Base-by-base conservation (phyloP, 1,140 invertebrate genomes). In the Pseudachorutes palmiensis region DNA sequence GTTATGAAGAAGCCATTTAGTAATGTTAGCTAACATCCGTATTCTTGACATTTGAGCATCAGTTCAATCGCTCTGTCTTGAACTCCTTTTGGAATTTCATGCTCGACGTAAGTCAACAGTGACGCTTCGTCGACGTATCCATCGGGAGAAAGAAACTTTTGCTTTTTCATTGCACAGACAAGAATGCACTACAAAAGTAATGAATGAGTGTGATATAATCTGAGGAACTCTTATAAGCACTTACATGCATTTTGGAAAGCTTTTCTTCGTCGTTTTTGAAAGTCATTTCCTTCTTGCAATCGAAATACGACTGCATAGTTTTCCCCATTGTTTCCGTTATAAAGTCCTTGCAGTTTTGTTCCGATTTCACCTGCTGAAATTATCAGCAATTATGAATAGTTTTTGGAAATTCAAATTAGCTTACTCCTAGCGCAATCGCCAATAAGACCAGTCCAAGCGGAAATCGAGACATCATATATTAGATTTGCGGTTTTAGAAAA, bases 171-270 rank as follows among this genome's bases (percentile, higher is more conserved):
- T 5, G 61, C 61, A 29, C 61, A 63, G 9, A 24, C 29, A 3
- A 63, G 33, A 28, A 63, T 28, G 29, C 61, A 63, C 61, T 63
- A 63, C 12, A 63, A 26, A 29, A 31, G 30, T n/a, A n/a, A n/a
- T n/a, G n/a, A n/a, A n/a, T n/a, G n/a, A n/a, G n/a, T n/a, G n/a
- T n/a, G n/a, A n/a, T n/a, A n/a, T n/a, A n/a, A n/a, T n/a, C n/a
- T n/a, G n/a, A n/a, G n/a, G n/a, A n/a, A n/a, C n/a, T 31, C 22
- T 63, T 63, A 30, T 19, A 41, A 19, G 26, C 41, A 26, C 61
- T 63, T 63, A 63, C 61, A 19, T 22, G 12, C 36, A 63, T 45
- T 28, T 45, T 63, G 3, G 9, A 14, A 26, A 63, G 9, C 28
- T 29, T 41, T 5, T 63, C 61, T 14, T 36, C 61, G 3, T 45